A percentile compares a stretch with the other conserved stretches of the same genome.
These are phyloP conservation scores for Julus scandinavius DNA, from an alignment of 2,888 invertebrate species.

Conservation along the genomic window DNA sequence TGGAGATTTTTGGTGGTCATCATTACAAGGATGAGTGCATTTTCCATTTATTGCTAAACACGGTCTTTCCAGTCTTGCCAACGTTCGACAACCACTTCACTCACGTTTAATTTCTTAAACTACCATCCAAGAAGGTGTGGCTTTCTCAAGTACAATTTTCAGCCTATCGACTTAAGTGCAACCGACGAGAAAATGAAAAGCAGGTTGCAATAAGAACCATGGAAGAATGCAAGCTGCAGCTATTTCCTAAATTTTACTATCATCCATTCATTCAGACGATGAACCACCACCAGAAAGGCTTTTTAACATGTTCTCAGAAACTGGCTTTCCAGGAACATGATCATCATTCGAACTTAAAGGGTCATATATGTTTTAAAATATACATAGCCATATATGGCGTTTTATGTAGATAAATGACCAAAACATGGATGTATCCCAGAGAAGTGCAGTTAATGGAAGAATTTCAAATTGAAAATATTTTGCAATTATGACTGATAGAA, in stretches of 20 bases:
- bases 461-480: too few species aligned
- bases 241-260: background rate
- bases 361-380: too few species aligned
- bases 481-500: too few species aligned
- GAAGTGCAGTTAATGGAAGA: too few species aligned
- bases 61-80: constrained; percentile 13
- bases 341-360: background rate
- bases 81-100: constrained; percentile 24
- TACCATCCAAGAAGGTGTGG: background rate
- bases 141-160: background rate
- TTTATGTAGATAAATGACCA: too few species aligned
- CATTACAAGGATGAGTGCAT: constrained; percentile 26
- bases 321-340: background rate
- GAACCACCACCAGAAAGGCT: background rate
- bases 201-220: background rate
- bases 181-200: constrained; percentile 35
- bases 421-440: too few species aligned
- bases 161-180: constrained; percentile 42
- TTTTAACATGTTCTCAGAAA: background rate
- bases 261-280: background rate
- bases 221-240: background rate
- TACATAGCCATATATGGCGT: too few species aligned
- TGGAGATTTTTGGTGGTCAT: constrained; percentile 28
- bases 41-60: constrained; percentile 38
- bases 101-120: background rate